Base-by-base conservation (phyloP, 2,888 invertebrate species). In the Masnerella sp. region DNA sequence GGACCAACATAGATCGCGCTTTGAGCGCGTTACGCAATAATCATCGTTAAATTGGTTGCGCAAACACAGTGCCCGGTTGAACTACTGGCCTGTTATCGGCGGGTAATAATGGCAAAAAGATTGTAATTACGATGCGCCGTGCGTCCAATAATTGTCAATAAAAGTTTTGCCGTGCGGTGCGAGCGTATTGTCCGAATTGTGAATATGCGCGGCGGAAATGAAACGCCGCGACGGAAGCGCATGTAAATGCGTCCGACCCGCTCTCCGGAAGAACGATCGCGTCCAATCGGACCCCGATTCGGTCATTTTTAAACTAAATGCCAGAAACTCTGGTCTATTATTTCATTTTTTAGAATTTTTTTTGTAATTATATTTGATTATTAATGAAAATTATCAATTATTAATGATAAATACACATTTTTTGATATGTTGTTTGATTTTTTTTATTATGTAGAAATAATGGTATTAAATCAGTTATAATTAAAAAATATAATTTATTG, bases 181-280 rank as follows among this genome's bases (percentile, higher is more conserved):
- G 38, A 28, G 54, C 59, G 42, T 67, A 67, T 67, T 61, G 67
- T 43, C 52, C 25, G 43, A 64, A 38, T 51, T 51, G 49, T 58
- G 49, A 56, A 70, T 70, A 58, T 64, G 65, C 65, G 65, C 30
- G 28, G 56, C 73, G 73, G 73, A 73, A 73, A 73, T 68, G 73
- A 73, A 73, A 73, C 59, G 58, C 52, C 58, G 52, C 58, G 45
- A 17, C 51, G 74, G 73, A 68, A 68, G 49, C 22, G 45, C 68
- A 73, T 68, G 61, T 68, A 68, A 73, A 68, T 73, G 67, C 58
- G 56, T 36, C 54, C 12, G 51, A 34, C 17, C 14, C 12, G 40
- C 58, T 54, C 62, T 68, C 68, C 73, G 47, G 68, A 74, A 62
- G 73, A 67, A 58, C 52, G 73, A 51, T 11, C 56, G 32, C 30